Evolutionary conservation across 1,140 invertebrate genomes (phyloP).

Genomic region (Zaprionus capensis): DNA sequence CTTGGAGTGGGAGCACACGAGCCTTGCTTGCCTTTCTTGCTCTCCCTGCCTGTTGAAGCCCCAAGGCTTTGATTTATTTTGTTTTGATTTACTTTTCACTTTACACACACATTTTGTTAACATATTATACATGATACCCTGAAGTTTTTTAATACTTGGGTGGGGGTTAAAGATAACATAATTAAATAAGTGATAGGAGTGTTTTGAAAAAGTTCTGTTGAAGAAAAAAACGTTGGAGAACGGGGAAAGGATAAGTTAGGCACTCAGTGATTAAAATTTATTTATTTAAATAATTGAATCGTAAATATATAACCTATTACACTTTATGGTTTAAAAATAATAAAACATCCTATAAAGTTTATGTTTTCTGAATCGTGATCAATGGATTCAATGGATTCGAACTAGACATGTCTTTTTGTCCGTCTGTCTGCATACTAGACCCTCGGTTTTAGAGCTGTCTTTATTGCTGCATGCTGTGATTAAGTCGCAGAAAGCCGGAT

Average conservation of each 20-base stretch:
- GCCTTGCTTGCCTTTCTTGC: constrained; percentile 5
- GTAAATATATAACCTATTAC: no score
- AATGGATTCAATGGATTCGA: no score
- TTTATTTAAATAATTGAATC: no score
- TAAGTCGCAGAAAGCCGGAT: no score
- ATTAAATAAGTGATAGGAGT: not conserved
- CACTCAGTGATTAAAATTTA: not conserved
- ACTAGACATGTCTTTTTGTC: no score
- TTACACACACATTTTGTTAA: constrained; percentile 53
- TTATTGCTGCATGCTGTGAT: no score
- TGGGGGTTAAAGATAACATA: not conserved
- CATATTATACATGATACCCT: constrained; percentile 34
- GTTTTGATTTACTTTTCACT: constrained; percentile 58
- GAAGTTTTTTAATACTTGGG: not conserved
- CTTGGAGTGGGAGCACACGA: not conserved
- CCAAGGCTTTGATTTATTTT: constrained; percentile 61
- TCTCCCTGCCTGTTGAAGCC: constrained; percentile 25
- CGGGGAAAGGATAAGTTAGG: not conserved
- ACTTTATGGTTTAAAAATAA: no score
- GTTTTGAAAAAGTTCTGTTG: not conserved
- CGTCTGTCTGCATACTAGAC: no score
- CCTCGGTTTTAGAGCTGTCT: no score
- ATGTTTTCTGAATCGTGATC: no score
- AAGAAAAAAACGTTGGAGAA: not conserved
- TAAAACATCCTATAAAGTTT: no score